A percentile compares a stretch with the other conserved stretches of the same genome.
These are phyloP conservation scores for Pentamera pediparva DNA, from an alignment of 53 echinoderm and acorn worm genomes.

Conservation along the genomic window DNA sequence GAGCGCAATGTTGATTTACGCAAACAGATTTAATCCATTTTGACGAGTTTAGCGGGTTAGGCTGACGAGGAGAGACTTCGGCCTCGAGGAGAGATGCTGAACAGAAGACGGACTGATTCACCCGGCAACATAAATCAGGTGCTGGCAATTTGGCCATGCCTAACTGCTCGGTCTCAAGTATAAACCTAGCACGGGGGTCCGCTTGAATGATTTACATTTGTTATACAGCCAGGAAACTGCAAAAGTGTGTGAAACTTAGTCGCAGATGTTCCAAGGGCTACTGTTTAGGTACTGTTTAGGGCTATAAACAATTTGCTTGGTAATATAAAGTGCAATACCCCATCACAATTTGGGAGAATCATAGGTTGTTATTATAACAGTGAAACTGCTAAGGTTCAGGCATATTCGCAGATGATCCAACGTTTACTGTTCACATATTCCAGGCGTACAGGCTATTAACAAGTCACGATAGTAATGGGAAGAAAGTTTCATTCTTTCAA, in stretches of 20 bases:
- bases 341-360: not conserved
- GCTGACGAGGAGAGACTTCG: not conserved
- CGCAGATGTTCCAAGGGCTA: no score
- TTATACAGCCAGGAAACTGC: not conserved
- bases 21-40: constrained; percentile 2
- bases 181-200: not conserved
- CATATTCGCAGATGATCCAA: no score
- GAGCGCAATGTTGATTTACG: constrained; percentile 7
- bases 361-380: not conserved
- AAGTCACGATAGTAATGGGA: no score
- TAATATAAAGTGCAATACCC: no score
- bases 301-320: no score
- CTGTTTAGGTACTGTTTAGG: no score
- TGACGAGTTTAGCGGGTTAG: not conserved
- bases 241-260: no score
- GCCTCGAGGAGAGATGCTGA: not conserved
- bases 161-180: constrained; percentile 4
- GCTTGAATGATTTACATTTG: not conserved
- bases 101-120: not conserved
- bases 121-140: not conserved
- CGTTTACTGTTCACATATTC: no score
- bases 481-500: no score
- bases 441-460: no score
- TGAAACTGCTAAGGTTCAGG: not conserved
- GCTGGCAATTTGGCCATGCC: not conserved